Base-by-base conservation (phyloP, 2,888 invertebrate genomes). In the Bembecia ichneumoniformis region DNA sequence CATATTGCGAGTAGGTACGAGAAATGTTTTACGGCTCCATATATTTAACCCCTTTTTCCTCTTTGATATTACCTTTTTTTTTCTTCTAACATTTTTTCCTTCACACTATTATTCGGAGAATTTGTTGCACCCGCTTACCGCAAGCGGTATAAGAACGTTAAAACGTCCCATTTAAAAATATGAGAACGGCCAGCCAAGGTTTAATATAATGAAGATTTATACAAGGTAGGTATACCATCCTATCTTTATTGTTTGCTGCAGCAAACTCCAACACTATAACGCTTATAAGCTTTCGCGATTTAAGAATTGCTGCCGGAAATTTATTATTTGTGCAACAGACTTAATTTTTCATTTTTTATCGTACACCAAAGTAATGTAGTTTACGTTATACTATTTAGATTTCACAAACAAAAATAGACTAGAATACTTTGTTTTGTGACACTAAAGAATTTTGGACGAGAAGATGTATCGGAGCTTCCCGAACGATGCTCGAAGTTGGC, bases 151-250 rank as follows among this genome's bases (percentile, higher is more conserved):
- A 69, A 71, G 68, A 72, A 64, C 77, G 73, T 75, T 78, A 75
- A 77, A 75, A 70, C 71, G 71, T 74, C 74, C 67, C 63, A 68
- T 66, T 72, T 69, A 63, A 71, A 78, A 79, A 78, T 81, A 82
- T 77, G 76, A 77, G 73, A 68, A 65, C 71, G 63, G 64, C 63
- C 61, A 59, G 44, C 28, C 28, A 28, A 60, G 74, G 68, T 71
- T 76, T 74, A 72, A 66, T 62, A 65, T 77, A 81, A 82, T 77
- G 73, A 80, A 78, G 77, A 82, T 81, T 80, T 81, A 82, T 77
- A 73, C 59, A 58, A 60, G 28, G 9, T 28, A 60, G 28, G 9
- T 28, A 28, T 28, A 62, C 59, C 71, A 68, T 72, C 74, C 74
- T 74, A 71, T 66, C 62, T 60, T 59, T 59, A 59, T 59, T 56